Evolutionary conservation across 2,888 invertebrate genomes (phyloP), one percentile per base, ranked within the genome.

Genomic region (Ethmia dodecea): DNA sequence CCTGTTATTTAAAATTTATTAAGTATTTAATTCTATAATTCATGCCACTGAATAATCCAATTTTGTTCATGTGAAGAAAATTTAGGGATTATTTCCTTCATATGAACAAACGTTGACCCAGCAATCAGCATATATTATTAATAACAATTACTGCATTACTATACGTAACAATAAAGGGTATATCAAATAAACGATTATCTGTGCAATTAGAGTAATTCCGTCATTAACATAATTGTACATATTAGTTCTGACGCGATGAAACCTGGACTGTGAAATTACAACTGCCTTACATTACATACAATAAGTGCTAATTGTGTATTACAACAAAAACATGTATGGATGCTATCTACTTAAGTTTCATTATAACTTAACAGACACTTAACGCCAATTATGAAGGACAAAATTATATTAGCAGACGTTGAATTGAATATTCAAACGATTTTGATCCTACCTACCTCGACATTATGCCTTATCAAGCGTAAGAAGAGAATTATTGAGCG

Each of bases 301-400:
- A 67, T 67, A 67, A 59, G 65, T 71, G 71, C 60, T 83, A 81
- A 81, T 81, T 79, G 61, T 55, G 62, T 47, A 66, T 61, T 61
- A 63, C 55, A 65, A 69, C 55, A 62, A 67, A 57, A 65, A 67
- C 67, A 64, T 62, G 51, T 54, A 61, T 55, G 62, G 68, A 78
- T 74, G 55, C 62, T 70, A 75, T 78, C 76, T 78, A 81, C 71
- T 78, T 80, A 22, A 22, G 22, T 22, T 22, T 22, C 22, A 22
- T 22, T 22, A 74, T 68, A 72, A 75, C 71, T 77, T 81, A 80
- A 76, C 77, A 79, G 69, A 72, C 76, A 76, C 69, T 83, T 80
- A 81, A 69, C 76, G 66, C 65, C 72, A 79, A 81, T 83, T 84
- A 81, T 63, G 47, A 48, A 34, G 36, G 52, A 67, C 42, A 62